Evolutionary conservation across 2,113 vertebrate species (phyloP).

Genomic region (Taurulus bubalis): DNA sequence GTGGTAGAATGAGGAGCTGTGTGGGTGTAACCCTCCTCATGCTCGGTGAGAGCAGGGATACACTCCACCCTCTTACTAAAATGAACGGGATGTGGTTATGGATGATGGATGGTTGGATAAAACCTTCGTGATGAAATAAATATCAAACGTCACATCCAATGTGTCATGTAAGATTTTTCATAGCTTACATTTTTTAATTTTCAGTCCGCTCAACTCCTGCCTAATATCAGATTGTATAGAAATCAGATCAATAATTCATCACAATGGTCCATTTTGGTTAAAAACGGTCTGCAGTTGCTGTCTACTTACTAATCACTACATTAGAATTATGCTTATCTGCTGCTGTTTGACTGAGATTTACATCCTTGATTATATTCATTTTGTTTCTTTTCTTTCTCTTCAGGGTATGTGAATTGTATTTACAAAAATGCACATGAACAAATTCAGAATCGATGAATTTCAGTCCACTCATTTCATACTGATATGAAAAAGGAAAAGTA

Average conservation of each 20-base stretch:
- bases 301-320: not conserved
- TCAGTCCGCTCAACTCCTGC: not conserved
- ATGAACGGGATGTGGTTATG: conserved; percentile 5
- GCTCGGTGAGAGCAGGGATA: not conserved
- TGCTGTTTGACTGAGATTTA: not conserved
- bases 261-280: not conserved
- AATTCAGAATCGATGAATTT: too few relatives aligned
- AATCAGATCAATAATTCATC: not conserved
- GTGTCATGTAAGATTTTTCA: not conserved
- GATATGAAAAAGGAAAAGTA: too few relatives aligned
- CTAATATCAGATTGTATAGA: not conserved
- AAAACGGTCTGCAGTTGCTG: not conserved
- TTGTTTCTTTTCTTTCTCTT: too few relatives aligned
- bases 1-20: not conserved
- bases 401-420: too few relatives aligned
- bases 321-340: not conserved
- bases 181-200: not conserved
- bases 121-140: not conserved
- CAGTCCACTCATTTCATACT: too few relatives aligned
- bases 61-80: not conserved
- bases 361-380: too few relatives aligned
- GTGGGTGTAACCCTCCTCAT: not conserved
- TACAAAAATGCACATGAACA: too few relatives aligned
- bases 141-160: not conserved
- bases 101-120: not conserved